Base-by-base conservation (phyloP, 2,888 invertebrate species). In the Drosophila borborema region DNA sequence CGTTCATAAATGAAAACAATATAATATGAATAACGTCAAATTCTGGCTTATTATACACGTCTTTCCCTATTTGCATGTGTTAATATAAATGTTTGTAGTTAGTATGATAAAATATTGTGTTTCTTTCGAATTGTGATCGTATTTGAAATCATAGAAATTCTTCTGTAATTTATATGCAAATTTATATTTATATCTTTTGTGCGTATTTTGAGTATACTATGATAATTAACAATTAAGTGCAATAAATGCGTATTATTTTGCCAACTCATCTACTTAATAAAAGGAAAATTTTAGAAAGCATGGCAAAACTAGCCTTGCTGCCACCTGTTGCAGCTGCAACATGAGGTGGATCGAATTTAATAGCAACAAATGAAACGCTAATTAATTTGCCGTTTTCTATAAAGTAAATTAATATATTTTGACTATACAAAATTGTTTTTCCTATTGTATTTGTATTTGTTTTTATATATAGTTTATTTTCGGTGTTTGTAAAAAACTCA, bases 391-490 rank as follows among this genome's bases (percentile, higher is more conserved):
- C 69, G 68, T 74, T 84, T 80, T 90, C 31, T 89, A 76, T 64
- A 80, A 84, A 89, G 86, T 77, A 90, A 90, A 85, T 87, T 85
- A 73, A 70, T 86, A 89, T 89, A 87, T 85, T 90, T 90, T 77
- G 12, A 72, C 90, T 90, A 90, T 72, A 74, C 71, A 80, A 73
- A 69, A 63, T 74, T 68, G 61, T 55, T 51, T 80, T 80, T 66
- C 55, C 64, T 81, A 77, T 80, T 75, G 72, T 51, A 66, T 73
- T 80, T 74, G 69, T 51, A 66, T 73, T 72, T 58, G 60, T 58
- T 64, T 61, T 67, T 36, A 56, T 63, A 53, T 74, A 67, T 64
- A 36, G 48, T 72, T 72, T 71, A 74, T 77, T 74, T 74, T 80
- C 61, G 66, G 81, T 68, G 64, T 86, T 59, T 73, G 77, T 73